These are phyloP conservation scores for Megaceryle maxima DNA, from an alignment of 2,113 vertebrate species.

Conservation along the genomic window DNA sequence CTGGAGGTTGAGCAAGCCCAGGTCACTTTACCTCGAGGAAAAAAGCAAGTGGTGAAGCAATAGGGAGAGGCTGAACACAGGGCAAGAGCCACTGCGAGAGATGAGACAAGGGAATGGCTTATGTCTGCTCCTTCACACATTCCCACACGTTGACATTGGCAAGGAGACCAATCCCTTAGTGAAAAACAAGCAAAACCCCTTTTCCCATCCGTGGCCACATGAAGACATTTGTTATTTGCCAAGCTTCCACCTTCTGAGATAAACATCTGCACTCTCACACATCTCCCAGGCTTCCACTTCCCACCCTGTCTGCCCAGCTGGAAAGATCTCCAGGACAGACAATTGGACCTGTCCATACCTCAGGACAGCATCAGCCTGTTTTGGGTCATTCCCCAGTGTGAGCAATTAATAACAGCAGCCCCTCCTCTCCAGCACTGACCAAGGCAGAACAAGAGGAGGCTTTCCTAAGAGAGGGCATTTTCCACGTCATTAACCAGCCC, in stretches of 20 bases:
- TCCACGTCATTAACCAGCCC: neutral
- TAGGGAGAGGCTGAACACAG: neutral
- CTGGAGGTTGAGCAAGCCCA: too few relatives aligned
- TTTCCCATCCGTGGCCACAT: neutral
- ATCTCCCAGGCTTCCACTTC: neutral
- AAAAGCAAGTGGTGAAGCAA: neutral
- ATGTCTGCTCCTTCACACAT: neutral
- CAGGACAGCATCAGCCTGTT: neutral
- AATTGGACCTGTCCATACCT: neutral
- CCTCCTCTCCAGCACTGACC: neutral
- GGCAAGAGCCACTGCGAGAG: neutral
- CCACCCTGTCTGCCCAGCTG: neutral
- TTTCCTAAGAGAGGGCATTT: neutral
- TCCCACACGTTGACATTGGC: neutral
- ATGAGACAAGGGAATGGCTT: rapidly evolving
- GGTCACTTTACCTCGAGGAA: neutral
- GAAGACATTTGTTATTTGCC: neutral
- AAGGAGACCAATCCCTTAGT: neutral
- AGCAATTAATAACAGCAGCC: neutral
- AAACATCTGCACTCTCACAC: neutral
- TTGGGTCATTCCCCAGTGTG: neutral
- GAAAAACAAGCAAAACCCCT: neutral
- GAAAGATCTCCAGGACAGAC: neutral
- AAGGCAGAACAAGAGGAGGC: neutral
- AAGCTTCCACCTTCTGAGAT: neutral